Evolutionary conservation across 2,797 vertebrate genomes (phyloP).

Genomic region (Lepus oiostolus): DNA sequence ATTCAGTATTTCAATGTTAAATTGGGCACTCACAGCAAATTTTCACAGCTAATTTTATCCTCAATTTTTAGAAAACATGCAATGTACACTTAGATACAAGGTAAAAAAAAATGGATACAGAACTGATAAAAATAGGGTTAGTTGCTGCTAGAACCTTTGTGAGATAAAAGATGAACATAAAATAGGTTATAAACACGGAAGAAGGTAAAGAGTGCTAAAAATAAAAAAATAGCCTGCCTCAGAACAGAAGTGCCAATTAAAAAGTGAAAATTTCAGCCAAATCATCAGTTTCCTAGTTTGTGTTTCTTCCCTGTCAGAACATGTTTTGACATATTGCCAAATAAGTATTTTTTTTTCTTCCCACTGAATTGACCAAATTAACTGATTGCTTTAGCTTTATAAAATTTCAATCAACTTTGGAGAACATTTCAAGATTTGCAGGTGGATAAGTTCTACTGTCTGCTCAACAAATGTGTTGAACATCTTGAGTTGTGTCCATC

Average conservation of each 20-base stretch:
- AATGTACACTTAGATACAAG: neutral
- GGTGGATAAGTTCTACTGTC: conserved; percentile 72
- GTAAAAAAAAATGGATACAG: conserved; percentile 31
- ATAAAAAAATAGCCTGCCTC: conserved; percentile 32
- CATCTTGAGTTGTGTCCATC: conserved; percentile 72
- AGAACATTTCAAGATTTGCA: conserved; percentile 73
- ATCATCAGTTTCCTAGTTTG: conserved; percentile 76
- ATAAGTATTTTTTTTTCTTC: conserved; percentile 12
- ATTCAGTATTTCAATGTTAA: conserved; percentile 28
- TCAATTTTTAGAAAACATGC: neutral
- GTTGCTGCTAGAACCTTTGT: conserved; percentile 42
- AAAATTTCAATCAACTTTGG: conserved; percentile 62
- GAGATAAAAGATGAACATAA: conserved; percentile 42
- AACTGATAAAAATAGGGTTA: neutral
- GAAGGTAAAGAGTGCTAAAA: conserved; percentile 69
- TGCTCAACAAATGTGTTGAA: conserved; percentile 72
- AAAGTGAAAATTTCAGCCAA: conserved; percentile 81
- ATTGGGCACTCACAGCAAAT: conserved; percentile 10
- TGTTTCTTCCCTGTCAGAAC: conserved; percentile 57
- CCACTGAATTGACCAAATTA: conserved; percentile 72
- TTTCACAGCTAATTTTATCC: conserved; percentile 46
- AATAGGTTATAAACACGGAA: conserved; percentile 62
- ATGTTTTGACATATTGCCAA: conserved; percentile 80
- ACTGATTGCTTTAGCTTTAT: conserved; percentile 67
- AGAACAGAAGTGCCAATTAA: conserved; percentile 82